Evolutionary conservation across 2,888 invertebrate species (phyloP), one percentile per base, ranked within the genome.

Genomic region (Bruchidius siliquastri): DNA sequence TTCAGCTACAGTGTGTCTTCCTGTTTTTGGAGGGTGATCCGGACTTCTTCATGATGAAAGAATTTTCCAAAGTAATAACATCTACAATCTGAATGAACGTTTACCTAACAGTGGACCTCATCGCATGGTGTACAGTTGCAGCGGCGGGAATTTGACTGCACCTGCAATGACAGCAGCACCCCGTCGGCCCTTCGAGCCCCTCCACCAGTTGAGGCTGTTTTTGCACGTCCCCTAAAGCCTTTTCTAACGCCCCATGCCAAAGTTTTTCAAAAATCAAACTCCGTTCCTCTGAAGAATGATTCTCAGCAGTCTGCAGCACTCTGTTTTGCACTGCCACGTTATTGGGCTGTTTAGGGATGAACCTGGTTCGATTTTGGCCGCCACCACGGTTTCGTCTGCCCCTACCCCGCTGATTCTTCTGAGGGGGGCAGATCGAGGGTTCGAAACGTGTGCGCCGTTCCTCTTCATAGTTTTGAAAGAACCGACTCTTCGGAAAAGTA

Each of bases 41-140:
- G n/a, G n/a, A n/a, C n/a, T n/a, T n/a, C n/a, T n/a, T n/a, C n/a
- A n/a, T n/a, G n/a, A n/a, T n/a, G 3, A 26, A 26, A 26, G 26
- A 26, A 26, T 26, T 26, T 26, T 26, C 8, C 2, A 4, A 26
- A 8, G 8, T 8, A 8, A 8, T 26, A 2, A 26, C 26, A 26
- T 26, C n/a, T 26, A 26, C 2, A 26, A 26, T 4, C 2, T 26
- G 8, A 26, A 4, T 26, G 26, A 4, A 4, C 3, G 8, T 26
- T 26, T 90, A 92, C 92, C 92, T 91, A 86, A 91, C 90, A 76
- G 91, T 91, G 67, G 91, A 91, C 78, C 90, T 88, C 88, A 91
- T 88, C 77, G 90, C 88, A 84, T 49, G 49, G 8, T 30, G 30
- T 8, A 30, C 30, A 49, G 18, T 13, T 18, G 49, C 49, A 49